Percentiles rank a stretch among this genome's conserved stretches.
phyloP scores from a whole-genome alignment of 1,140 invertebrate species.

The Aporrectodea caliginosa region DNA sequence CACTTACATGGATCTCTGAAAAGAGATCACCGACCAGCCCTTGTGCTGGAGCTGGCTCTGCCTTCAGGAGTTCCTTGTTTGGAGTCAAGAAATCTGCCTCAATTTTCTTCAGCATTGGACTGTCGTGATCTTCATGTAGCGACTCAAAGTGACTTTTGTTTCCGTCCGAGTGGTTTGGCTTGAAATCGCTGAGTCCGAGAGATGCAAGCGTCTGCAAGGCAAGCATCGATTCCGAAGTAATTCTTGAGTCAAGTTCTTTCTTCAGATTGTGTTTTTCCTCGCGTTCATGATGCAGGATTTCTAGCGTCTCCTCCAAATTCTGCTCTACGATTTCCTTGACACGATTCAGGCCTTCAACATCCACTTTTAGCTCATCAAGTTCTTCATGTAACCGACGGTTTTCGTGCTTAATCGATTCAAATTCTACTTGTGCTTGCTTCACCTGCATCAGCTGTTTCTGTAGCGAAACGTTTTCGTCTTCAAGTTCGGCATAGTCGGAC shows the following conservation, averaged over 20 bases:
- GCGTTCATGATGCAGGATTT: conserved; percentile 84
- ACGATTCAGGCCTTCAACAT: conserved; percentile 67
- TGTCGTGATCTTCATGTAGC: conserved; percentile 63
- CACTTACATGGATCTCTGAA: conserved; percentile 93
- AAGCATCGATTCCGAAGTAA: conserved; percentile 71
- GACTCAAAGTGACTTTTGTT: conserved; percentile 23
- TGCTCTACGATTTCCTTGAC: conserved; percentile 87
- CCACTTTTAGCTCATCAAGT: conserved; percentile 50
- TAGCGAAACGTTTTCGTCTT: conserved; percentile 95
- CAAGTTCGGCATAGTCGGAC: conserved; percentile 89
- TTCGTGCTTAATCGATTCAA: conserved; percentile 96
- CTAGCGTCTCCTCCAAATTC: conserved; percentile 93
- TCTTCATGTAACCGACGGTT: conserved; percentile 66
- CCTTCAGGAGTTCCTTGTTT: conserved; percentile 55
- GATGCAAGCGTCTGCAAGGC: conserved; percentile 61
- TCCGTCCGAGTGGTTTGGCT: conserved; percentile 28
- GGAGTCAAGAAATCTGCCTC: conserved; percentile 66
- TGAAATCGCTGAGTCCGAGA: conserved; percentile 25
- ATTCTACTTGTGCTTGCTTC: conserved; percentile 83
- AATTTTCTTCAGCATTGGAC: conserved; percentile 70
- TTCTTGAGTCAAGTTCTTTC: conserved; percentile 89
- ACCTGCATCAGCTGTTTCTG: conserved; percentile 86
- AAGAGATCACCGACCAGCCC: conserved; percentile 77
- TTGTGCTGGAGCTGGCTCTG: conserved; percentile 54
- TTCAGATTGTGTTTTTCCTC: conserved; percentile 95